Evolutionary conservation across 2,888 invertebrate species (phyloP).

Genomic region (Morpho achilles): DNA sequence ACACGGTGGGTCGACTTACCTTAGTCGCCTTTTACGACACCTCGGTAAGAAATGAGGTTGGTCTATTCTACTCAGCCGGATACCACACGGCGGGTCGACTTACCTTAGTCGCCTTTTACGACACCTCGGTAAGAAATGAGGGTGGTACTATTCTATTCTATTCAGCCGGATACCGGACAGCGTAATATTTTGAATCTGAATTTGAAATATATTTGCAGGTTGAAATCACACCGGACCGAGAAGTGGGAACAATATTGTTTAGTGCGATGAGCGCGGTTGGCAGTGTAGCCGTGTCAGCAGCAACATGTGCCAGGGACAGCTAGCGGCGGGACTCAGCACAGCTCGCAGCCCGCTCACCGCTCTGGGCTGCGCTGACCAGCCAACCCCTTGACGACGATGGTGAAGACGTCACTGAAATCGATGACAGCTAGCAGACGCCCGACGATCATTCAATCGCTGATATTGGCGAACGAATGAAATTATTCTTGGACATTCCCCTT

Average conservation of each 20-base stretch:
- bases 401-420: slow-evolving; percentile 46
- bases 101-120: no score
- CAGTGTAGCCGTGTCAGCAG: slow-evolving; percentile 53
- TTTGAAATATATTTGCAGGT: slow-evolving; percentile 43
- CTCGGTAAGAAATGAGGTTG: no score
- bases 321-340: slow-evolving; percentile 73
- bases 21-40: no score
- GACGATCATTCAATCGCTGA: slow-evolving; percentile 77
- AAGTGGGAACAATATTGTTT: slow-evolving; percentile 65
- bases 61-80: no score
- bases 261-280: slow-evolving; percentile 57
- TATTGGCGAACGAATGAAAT: slow-evolving; percentile 75
- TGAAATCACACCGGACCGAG: slow-evolving; percentile 73
- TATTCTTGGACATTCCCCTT: slow-evolving; percentile 80
- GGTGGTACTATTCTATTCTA: no score
- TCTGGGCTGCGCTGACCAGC: slow-evolving; percentile 90
- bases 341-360: slow-evolving; percentile 81
- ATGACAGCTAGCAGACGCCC: slow-evolving; percentile 77
- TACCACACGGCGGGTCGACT: no score
- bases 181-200: not conserved
- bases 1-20: no score
- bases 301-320: slow-evolving; percentile 76
- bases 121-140: no score
- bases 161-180: no score
- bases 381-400: slow-evolving; percentile 75